Conservation (phyloP, 2,113 vertebrate genomes). For the Nothobranchius furzeri region DNA sequence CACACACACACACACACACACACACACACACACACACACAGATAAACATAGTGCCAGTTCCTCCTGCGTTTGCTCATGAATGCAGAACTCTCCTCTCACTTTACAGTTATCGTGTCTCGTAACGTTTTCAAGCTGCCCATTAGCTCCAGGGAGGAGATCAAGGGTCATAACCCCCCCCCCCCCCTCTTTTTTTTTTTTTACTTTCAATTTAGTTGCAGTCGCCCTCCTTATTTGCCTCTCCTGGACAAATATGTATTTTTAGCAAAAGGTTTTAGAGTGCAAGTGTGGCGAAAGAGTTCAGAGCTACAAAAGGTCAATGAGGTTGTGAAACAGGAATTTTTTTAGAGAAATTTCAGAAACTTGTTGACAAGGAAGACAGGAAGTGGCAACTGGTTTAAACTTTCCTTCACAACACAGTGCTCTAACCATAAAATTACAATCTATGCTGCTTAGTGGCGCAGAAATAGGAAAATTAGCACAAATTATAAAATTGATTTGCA, state of each 20-base stretch:
- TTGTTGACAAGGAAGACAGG: too few relatives aligned
- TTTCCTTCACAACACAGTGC: too few relatives aligned
- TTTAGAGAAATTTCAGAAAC: background rate
- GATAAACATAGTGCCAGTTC: slow-evolving; percentile 26
- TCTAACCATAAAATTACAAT: too few relatives aligned
- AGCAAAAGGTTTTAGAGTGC: background rate
- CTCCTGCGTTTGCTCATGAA: slow-evolving; percentile 16
- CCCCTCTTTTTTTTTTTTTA: background rate
- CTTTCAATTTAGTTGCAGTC: background rate
- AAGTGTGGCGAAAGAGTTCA: background rate
- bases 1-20: slow-evolving; percentile 11
- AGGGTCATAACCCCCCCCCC: slow-evolving; percentile 9
- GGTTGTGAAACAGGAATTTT: background rate
- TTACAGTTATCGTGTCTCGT: slow-evolving; percentile 46
- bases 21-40: slow-evolving; percentile 4
- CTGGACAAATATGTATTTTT: background rate
- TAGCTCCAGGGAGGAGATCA: slow-evolving; percentile 23
- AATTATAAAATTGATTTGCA: too few relatives aligned
- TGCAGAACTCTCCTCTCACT: slow-evolving; percentile 43
- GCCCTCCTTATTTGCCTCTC: background rate
- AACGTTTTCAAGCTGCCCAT: slow-evolving; percentile 44
- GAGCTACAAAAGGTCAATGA: background rate
- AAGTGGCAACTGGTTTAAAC: background rate
- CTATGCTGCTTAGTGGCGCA: too few relatives aligned
- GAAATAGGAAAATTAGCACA: too few relatives aligned